These are phyloP conservation scores for Drosophila leonis DNA, from an alignment of 2,888 invertebrate species.

Conservation along the genomic window DNA sequence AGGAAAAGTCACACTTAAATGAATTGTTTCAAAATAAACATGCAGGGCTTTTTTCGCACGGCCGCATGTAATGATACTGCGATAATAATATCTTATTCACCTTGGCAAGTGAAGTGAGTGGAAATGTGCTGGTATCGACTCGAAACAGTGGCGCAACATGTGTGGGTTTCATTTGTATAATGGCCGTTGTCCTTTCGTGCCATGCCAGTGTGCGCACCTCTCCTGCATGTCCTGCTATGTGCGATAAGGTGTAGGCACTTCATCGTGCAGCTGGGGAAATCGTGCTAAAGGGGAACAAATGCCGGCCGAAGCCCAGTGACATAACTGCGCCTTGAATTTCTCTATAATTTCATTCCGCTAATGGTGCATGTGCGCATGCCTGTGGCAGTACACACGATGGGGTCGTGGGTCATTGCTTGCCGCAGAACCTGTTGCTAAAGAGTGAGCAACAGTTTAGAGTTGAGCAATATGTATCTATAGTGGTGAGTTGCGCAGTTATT, in stretches of 20 bases:
- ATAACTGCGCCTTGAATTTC: conserved; percentile 16
- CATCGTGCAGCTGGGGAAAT: conserved; percentile 44
- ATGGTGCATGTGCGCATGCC: conserved; percentile 48
- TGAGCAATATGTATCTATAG: conserved; percentile 32
- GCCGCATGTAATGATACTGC: conserved; percentile 42
- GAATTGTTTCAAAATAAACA: conserved; percentile 6
- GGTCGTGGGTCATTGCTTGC: conserved; percentile 17
- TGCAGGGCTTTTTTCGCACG: not conserved
- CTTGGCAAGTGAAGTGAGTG: conserved; percentile 15
- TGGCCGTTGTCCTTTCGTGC: conserved; percentile 4
- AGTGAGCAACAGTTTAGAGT: conserved; percentile 80
- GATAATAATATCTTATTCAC: conserved; percentile 39
- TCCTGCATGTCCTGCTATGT: conserved; percentile 49
- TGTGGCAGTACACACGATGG: conserved; percentile 7
- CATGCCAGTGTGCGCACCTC: conserved; percentile 35
- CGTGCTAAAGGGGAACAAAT: conserved; percentile 5
- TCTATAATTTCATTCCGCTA: conserved; percentile 6
- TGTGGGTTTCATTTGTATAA: not conserved
- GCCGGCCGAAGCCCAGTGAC: not conserved
- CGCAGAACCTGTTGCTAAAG: conserved; percentile 82
- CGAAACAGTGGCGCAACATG: conserved; percentile 19
- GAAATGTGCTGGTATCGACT: conserved; percentile 7
- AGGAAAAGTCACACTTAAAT: not conserved
- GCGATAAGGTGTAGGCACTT: conserved; percentile 16
- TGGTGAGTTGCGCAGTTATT: conserved; percentile 61